phyloP scores from a whole-genome alignment of 35 echinoderm and acorn worm genomes.

The Apostichopus parvimensis region DNA sequence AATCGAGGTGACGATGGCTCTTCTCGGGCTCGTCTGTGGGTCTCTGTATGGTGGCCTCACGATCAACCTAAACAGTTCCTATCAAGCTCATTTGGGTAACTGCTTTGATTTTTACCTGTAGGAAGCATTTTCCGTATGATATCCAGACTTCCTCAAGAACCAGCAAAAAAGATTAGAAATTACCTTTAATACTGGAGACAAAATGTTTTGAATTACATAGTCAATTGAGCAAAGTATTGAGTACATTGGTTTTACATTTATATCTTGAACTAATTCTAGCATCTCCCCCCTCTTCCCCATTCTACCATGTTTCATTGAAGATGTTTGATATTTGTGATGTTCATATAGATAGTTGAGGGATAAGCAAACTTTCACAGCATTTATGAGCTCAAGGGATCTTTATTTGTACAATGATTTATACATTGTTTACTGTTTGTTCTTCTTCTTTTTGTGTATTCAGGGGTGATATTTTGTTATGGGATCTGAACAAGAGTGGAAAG shows the following conservation, averaged over 20 bases:
- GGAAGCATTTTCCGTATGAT: not conserved
- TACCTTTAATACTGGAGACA: not conserved
- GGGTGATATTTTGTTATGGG: slow-evolving; percentile 87
- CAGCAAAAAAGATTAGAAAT: not conserved
- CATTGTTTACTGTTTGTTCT: not conserved
- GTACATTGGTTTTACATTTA: too few species aligned
- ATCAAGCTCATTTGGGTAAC: slow-evolving; percentile 88
- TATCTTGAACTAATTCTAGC: too few species aligned
- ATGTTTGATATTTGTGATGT: too few species aligned
- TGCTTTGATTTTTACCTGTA: not conserved
- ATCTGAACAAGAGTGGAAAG: slow-evolving; percentile 74
- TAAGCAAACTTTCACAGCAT: too few species aligned
- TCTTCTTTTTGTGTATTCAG: slow-evolving; percentile 36
- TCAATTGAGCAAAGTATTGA: too few species aligned
- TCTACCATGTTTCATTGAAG: too few species aligned
- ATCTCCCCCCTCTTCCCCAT: too few species aligned
- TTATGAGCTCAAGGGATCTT: not conserved
- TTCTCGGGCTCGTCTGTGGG: slow-evolving; percentile 72
- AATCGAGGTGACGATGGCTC: slow-evolving; percentile 66
- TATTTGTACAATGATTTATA: not conserved
- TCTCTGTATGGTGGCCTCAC: slow-evolving; percentile 80
- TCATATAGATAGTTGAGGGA: too few species aligned
- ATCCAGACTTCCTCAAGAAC: not conserved
- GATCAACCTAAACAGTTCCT: slow-evolving; percentile 67
- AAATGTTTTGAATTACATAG: too few species aligned